A percentile compares a stretch with the other conserved stretches of the same genome.
Evolutionary conservation across 2,113 vertebrate species (phyloP).

Genomic region (Notarius lentiginosus): DNA sequence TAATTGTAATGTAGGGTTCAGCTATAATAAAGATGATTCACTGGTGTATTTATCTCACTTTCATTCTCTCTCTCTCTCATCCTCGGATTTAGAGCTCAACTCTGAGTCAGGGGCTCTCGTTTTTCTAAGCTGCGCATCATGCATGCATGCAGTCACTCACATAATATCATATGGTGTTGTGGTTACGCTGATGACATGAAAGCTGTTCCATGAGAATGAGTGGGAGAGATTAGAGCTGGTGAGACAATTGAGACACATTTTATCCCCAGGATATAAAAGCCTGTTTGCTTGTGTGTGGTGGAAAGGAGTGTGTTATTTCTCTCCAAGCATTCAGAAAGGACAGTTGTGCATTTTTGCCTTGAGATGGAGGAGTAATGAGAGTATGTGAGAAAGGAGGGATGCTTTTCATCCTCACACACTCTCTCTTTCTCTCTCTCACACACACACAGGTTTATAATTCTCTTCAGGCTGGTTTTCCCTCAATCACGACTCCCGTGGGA

Average conservation of each 20-base stretch:
- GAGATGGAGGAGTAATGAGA: slow-evolving; percentile 11
- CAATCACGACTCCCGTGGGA: slow-evolving; percentile 37
- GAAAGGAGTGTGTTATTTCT: slow-evolving; percentile 1
- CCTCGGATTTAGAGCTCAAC: not conserved
- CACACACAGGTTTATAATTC: slow-evolving; percentile 20
- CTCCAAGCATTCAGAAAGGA: not conserved
- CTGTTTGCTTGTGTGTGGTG: not conserved
- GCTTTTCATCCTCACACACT: not conserved
- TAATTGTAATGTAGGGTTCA: not conserved
- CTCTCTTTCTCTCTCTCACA: not conserved
- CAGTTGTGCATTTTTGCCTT: not conserved
- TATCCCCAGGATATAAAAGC: not conserved
- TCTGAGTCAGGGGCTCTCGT: not conserved
- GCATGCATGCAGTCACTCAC: not conserved
- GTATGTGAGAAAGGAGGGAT: not conserved
- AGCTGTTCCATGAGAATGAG: not conserved
- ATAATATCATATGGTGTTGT: slow-evolving; percentile 1
- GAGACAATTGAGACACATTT: slow-evolving; percentile 22
- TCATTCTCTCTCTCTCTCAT: not conserved
- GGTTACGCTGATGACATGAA: slow-evolving; percentile 3
- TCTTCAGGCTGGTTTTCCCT: slow-evolving; percentile 32
- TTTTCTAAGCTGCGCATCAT: not conserved
- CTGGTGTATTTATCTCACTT: not conserved
- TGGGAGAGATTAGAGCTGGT: slow-evolving; percentile 30
- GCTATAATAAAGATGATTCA: slow-evolving; percentile 1